Evolutionary conservation across 2,113 vertebrate species (phyloP).

Genomic region (Cromileptes altivelis): DNA sequence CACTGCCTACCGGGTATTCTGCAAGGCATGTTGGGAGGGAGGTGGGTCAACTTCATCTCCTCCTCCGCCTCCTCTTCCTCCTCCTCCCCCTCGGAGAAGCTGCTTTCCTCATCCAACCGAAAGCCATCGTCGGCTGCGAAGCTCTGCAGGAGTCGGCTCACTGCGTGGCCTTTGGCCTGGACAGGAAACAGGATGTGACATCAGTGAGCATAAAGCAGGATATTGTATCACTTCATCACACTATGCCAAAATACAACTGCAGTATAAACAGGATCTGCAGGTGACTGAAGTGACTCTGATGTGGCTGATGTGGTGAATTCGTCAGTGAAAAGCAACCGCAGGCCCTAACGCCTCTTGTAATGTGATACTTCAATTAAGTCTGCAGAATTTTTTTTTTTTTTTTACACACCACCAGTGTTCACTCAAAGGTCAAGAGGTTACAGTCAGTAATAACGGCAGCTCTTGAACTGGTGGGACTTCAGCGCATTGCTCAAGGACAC

Average conservation of each 20-base stretch:
- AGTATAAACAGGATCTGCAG: constrained; percentile 40
- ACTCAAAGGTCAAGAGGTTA: constrained; percentile 39
- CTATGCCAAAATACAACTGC: constrained; percentile 9
- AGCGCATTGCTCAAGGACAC: constrained; percentile 44
- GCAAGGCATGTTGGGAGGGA: constrained; percentile 82
- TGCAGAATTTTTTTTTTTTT: not conserved
- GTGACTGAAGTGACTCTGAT: constrained; percentile 11
- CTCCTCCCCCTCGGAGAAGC: constrained; percentile 92
- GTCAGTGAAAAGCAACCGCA: constrained; percentile 20
- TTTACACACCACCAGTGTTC: not conserved
- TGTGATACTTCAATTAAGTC: constrained; percentile 43
- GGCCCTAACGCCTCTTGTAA: constrained; percentile 22
- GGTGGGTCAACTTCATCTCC: constrained; percentile 60
- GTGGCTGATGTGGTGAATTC: constrained; percentile 38
- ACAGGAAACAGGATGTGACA: constrained; percentile 60
- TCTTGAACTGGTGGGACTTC: constrained; percentile 21
- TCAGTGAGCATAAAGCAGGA: constrained; percentile 50
- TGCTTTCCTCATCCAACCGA: constrained; percentile 91
- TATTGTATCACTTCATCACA: not conserved
- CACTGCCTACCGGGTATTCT: constrained; percentile 77
- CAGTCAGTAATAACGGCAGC: constrained; percentile 26
- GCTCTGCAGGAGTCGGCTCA: constrained; percentile 94
- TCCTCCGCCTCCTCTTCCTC: constrained; percentile 60
- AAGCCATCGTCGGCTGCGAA: constrained; percentile 92
- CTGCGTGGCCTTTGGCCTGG: constrained; percentile 88